Evolutionary conservation across 2,888 invertebrate genomes (phyloP).

Genomic region (Pseudococcus jackbeardsleyi): DNA sequence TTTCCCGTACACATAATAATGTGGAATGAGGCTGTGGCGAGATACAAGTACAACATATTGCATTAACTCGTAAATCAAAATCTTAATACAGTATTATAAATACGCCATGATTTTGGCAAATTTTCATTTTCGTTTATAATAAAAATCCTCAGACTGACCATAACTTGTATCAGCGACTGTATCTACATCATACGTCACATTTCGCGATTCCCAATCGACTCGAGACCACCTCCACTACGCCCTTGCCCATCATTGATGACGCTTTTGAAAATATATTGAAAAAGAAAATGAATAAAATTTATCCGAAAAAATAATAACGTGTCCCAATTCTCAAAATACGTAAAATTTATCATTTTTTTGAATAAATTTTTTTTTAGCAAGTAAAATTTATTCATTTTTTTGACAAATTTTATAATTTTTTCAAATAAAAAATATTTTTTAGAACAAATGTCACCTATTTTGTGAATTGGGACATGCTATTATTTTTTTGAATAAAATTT

Average conservation of each 20-base stretch:
- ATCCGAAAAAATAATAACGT: too few relatives aligned
- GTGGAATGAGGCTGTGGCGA: not conserved
- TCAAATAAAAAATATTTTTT: too few relatives aligned
- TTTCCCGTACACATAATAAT: not conserved
- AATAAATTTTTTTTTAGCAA: too few relatives aligned
- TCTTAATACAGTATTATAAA: not conserved
- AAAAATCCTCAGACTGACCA: not conserved
- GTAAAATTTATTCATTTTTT: too few relatives aligned
- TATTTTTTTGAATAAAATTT: too few relatives aligned
- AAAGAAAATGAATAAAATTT: too few relatives aligned
- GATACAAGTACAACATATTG: not conserved
- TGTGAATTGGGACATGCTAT: too few relatives aligned
- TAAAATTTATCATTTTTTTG: too few relatives aligned
- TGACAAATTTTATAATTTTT: too few relatives aligned
- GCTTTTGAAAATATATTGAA: not conserved
- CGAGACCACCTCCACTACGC: not conserved
- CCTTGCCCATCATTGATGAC: not conserved
- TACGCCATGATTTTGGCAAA: not conserved
- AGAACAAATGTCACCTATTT: too few relatives aligned
- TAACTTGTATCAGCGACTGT: too few relatives aligned
- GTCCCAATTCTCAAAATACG: too few relatives aligned
- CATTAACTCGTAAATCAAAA: constrained; percentile 3
- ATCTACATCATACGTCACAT: not conserved
- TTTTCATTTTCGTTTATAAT: constrained; percentile 2
- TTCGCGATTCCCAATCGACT: not conserved